Conservation (phyloP, 2,797 vertebrate genomes). For the Danio tinwini region DNA sequence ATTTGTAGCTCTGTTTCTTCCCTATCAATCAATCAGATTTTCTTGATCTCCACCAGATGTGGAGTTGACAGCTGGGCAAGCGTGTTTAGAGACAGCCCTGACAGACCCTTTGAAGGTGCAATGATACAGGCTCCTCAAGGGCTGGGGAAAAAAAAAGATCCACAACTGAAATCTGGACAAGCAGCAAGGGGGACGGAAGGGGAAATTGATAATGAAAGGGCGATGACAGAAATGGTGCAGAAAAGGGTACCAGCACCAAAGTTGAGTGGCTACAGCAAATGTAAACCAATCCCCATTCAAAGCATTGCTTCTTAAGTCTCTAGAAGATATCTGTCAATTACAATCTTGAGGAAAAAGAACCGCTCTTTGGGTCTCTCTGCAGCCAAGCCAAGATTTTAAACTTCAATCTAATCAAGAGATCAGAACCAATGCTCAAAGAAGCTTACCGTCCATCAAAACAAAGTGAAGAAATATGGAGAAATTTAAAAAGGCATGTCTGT, state of each 20-base stretch:
- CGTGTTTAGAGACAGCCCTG: conserved; percentile 31
- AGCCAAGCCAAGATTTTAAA: conserved; percentile 1
- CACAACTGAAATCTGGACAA: conserved; percentile 27
- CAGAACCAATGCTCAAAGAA: background rate
- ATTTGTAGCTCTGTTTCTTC: conserved; percentile 12
- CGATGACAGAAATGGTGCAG: background rate
- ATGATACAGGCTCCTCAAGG: conserved; percentile 18
- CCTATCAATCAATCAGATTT: conserved; percentile 3
- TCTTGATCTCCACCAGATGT: conserved; percentile 43
- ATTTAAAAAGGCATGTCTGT: background rate
- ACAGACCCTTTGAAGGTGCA: conserved; percentile 60
- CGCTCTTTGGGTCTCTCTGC: background rate
- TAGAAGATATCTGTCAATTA: conserved; percentile 5
- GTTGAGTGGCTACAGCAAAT: conserved; percentile 1
- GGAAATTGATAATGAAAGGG: conserved; percentile 43
- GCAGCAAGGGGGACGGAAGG: background rate
- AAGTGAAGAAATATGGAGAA: background rate
- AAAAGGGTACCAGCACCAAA: conserved; percentile 11
- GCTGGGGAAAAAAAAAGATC: conserved; percentile 28
- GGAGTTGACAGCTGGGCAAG: conserved; percentile 7
- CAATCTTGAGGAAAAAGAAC: conserved; percentile 4
- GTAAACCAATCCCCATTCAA: conserved; percentile 11
- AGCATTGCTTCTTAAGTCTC: conserved; percentile 16
- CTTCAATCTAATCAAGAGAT: conserved; percentile 7
- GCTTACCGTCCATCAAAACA: background rate